Conservation (phyloP, 64 coral and sea anemone genomes). For the Hydrozoanthus tunicans region DNA sequence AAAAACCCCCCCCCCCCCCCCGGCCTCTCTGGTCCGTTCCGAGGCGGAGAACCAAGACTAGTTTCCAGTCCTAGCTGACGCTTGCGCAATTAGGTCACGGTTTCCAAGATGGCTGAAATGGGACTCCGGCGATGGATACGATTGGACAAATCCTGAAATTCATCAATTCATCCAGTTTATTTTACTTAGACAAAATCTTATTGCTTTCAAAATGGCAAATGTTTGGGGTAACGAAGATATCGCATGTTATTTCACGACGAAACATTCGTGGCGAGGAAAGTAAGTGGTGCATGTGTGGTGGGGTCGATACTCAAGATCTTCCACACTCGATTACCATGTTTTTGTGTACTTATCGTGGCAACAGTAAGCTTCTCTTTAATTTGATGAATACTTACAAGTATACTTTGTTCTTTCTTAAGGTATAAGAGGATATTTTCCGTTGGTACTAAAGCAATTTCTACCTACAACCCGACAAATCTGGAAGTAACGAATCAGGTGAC, state of each 20-base stretch:
- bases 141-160: slow-evolving; percentile 6
- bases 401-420: slow-evolving; percentile 46
- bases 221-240: slow-evolving; percentile 95
- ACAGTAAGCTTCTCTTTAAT: neutral
- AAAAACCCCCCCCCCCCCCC: too few relatives aligned
- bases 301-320: too few relatives aligned
- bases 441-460: slow-evolving; percentile 94
- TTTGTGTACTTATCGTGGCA: neutral
- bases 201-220: slow-evolving; percentile 74
- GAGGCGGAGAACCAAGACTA: neutral
- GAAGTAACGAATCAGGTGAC: slow-evolving; percentile 98
- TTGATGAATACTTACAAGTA: neutral
- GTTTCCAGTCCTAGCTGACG: slow-evolving; percentile 47
- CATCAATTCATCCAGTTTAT: neutral
- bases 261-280: slow-evolving; percentile 99
- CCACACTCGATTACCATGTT: neutral
- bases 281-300: slow-evolving; percentile 42
- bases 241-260: slow-evolving; percentile 96
- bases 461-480: slow-evolving; percentile 89
- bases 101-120: slow-evolving; percentile 75
- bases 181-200: neutral
- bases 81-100: slow-evolving; percentile 67
- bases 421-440: slow-evolving; percentile 99
- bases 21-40: neutral
- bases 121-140: neutral